These are phyloP conservation scores for Eilema depressum DNA, from an alignment of 2,888 invertebrate genomes.

Conservation along the genomic window DNA sequence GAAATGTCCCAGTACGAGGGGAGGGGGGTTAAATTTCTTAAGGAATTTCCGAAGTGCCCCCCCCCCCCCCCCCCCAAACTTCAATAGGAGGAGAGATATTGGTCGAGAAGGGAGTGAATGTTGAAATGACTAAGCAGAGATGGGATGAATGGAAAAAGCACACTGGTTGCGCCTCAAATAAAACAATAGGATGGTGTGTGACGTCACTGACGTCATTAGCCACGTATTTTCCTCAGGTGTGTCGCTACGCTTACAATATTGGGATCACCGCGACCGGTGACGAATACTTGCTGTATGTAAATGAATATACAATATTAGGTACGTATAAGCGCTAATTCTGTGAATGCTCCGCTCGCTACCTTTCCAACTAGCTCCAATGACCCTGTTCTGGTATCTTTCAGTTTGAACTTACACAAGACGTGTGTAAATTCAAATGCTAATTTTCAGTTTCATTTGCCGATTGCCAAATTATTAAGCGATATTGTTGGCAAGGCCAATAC, in stretches of 20 bases:
- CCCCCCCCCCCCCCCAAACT: too few relatives aligned
- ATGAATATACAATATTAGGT: conserved; percentile 24
- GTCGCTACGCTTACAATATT: conserved; percentile 25
- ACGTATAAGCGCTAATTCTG: conserved; percentile 40
- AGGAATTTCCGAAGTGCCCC: too few relatives aligned
- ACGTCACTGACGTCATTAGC: background rate
- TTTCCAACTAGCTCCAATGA: conserved; percentile 28
- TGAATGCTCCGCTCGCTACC: conserved; percentile 14
- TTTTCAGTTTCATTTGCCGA: background rate
- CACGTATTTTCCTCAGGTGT: background rate
- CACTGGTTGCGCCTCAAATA: too few relatives aligned
- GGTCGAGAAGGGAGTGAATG: too few relatives aligned
- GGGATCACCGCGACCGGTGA: conserved; percentile 41
- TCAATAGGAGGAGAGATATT: too few relatives aligned
- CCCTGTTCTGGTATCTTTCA: conserved; percentile 29
- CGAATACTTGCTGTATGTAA: conserved; percentile 12
- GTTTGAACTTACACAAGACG: background rate
- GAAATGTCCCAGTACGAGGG: too few relatives aligned
- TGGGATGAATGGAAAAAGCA: too few relatives aligned
- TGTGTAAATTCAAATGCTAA: conserved; percentile 13
- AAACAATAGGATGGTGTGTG: too few relatives aligned
- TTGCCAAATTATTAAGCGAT: background rate
- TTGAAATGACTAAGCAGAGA: too few relatives aligned
- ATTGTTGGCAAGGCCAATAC: background rate
- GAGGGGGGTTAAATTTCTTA: too few relatives aligned